Evolutionary conservation across 2,797 vertebrate species (phyloP).

Genomic region (Aythya fuligula): DNA sequence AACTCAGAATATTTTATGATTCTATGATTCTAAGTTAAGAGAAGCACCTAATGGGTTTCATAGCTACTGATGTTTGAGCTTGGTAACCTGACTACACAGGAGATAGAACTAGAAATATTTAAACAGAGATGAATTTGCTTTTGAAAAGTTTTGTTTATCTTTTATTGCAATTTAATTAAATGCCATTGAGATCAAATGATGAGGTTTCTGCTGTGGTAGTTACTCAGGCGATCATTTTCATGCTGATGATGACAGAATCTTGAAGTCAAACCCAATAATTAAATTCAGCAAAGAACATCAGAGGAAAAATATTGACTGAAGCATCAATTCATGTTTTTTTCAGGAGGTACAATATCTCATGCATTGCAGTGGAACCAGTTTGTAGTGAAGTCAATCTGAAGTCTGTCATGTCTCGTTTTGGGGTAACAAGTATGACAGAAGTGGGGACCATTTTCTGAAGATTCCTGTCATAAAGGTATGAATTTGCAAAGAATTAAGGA

Average conservation of each 20-base stretch:
- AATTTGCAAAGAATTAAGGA: not conserved
- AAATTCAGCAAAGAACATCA: not conserved
- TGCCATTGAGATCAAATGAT: not conserved
- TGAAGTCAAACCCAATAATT: not conserved
- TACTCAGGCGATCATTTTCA: slow-evolving; percentile 9
- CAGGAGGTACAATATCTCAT: not conserved
- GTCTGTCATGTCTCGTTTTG: not conserved
- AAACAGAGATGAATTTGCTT: not conserved
- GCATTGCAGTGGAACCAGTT: not conserved
- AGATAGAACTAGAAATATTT: not conserved
- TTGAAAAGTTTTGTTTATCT: slow-evolving; percentile 9
- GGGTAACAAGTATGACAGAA: not conserved
- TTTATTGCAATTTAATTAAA: slow-evolving; percentile 44
- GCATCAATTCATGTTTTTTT: not conserved
- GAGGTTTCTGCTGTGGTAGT: not conserved
- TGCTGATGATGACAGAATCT: slow-evolving; percentile 24
- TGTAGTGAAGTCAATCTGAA: not conserved
- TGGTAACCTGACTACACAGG: not conserved
- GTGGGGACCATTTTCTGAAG: not conserved
- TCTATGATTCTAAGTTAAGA: not conserved
- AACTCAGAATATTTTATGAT: no score
- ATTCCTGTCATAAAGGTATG: not conserved
- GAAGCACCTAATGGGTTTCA: not conserved
- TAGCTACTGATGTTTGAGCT: not conserved
- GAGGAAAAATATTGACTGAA: slow-evolving; percentile 34